These are phyloP conservation scores for Porites rus DNA, from an alignment of 92 coral and sea anemone species.

Conservation along the genomic window DNA sequence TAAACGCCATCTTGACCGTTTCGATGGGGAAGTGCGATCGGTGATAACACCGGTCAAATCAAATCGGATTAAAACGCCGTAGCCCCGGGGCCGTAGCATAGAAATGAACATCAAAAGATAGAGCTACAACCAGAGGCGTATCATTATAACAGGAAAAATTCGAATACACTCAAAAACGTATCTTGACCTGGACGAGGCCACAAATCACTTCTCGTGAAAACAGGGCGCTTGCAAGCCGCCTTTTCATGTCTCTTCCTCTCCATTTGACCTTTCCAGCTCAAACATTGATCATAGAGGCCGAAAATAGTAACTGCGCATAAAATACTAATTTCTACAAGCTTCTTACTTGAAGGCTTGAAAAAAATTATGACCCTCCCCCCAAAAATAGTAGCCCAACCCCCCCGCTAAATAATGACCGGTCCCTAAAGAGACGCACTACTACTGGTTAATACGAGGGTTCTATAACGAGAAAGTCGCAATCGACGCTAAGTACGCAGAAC, in stretches of 20 bases:
- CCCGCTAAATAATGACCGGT: too few species aligned
- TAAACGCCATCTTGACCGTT: neutral
- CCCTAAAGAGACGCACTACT: too few species aligned
- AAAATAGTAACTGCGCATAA: slow-evolving; percentile 1
- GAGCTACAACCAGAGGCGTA: neutral
- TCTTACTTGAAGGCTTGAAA: too few species aligned
- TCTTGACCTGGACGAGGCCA: neutral
- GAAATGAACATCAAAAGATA: neutral
- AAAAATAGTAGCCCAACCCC: too few species aligned
- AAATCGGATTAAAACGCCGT: neutral
- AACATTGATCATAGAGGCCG: neutral
- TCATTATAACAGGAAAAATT: slow-evolving; percentile 17
- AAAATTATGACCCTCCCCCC: too few species aligned
- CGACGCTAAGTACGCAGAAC: too few species aligned
- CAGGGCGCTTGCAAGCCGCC: neutral
- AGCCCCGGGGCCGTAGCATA: neutral
- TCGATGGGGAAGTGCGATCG: neutral
- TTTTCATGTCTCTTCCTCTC: neutral
- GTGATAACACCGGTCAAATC: neutral
- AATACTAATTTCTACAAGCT: neutral
- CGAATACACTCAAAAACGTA: neutral
- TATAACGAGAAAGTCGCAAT: too few species aligned
- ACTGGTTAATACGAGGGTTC: too few species aligned
- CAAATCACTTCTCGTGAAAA: neutral
- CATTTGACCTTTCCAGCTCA: neutral